Evolutionary conservation across 2,113 vertebrate genomes (phyloP), one percentile per base, ranked within the genome.

Genomic region (Gambusia affinis): DNA sequence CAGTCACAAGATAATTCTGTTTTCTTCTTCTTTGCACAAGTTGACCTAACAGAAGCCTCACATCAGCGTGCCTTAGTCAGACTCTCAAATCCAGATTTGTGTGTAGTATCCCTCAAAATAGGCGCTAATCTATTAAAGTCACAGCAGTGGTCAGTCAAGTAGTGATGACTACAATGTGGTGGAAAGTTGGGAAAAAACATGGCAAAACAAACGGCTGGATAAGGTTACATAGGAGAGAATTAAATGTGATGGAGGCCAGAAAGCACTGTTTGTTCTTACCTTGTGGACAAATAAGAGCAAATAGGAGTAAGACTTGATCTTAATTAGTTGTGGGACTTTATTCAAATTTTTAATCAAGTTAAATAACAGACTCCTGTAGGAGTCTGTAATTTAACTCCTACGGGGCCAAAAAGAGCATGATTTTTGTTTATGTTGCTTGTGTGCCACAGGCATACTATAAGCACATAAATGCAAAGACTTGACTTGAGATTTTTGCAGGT

Each of bases 221-320:
- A 67, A 79, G 37, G 63, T n/a, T 87, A 37, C 72, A 77, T 39
- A 68, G 47, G 67, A 76, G 87, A 81, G 80, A 90, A 87, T 90
- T 82, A n/a, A 67, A 70, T 79, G 79, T 83, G 79, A 79, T 73
- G 10, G 42, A 82, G 75, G 81, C 60, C 75, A 77, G 47, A 75
- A 79, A 80, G 79, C 76, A 80, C 83, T 83, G 72, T 66, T 57
- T 80, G 84, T 82, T 54, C 70, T 54, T 72, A 73, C 68, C 78
- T 81, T 79, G 88, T 35, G 64, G 80, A 67, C 42, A 22, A 61
- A 75, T 71, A 64, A 75, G 57, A 70, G 27, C 64, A 79, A 60
- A 28, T 19, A 17, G 33, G 64, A 78, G 62, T 51, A 39, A 66
- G 78, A 29, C 44, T 75, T 66, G 65, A 54, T 67, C 27, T 44